Percentiles rank a stretch among this genome's conserved stretches.
Conservation (phyloP, 1,140 invertebrate genomes). For the honey bee (Apis mellifera) region DNA sequence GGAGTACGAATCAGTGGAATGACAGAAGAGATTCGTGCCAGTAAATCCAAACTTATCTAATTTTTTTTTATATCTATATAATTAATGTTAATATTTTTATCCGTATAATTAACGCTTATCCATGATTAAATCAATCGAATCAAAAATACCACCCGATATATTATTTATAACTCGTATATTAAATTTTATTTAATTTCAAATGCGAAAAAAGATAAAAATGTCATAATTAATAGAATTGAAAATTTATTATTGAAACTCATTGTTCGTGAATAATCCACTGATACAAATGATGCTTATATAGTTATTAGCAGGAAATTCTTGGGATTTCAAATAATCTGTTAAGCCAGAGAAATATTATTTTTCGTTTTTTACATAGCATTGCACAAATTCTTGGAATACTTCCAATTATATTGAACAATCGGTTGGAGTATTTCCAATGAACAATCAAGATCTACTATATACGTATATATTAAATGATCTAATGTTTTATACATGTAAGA, state of each 20-base stretch:
- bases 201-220: too few relatives aligned
- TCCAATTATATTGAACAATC: background rate
- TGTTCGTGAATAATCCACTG: background rate
- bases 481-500: background rate
- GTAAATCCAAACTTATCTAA: too few relatives aligned
- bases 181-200: too few relatives aligned
- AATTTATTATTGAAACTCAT: background rate
- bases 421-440: background rate
- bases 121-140: too few relatives aligned
- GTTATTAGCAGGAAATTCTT: background rate
- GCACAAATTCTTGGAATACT: background rate
- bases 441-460: background rate
- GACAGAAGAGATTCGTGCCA: too few relatives aligned
- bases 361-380: background rate
- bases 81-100: too few relatives aligned
- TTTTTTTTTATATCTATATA: too few relatives aligned
- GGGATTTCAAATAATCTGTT: background rate
- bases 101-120: too few relatives aligned
- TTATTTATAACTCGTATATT: too few relatives aligned
- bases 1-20: too few relatives aligned
- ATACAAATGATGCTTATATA: background rate
- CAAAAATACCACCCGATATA: too few relatives aligned
- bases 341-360: background rate
- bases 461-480: background rate
- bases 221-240: background rate